phyloP scores from a whole-genome alignment of 2,113 vertebrate species.

The Oryzias curvinotus region DNA sequence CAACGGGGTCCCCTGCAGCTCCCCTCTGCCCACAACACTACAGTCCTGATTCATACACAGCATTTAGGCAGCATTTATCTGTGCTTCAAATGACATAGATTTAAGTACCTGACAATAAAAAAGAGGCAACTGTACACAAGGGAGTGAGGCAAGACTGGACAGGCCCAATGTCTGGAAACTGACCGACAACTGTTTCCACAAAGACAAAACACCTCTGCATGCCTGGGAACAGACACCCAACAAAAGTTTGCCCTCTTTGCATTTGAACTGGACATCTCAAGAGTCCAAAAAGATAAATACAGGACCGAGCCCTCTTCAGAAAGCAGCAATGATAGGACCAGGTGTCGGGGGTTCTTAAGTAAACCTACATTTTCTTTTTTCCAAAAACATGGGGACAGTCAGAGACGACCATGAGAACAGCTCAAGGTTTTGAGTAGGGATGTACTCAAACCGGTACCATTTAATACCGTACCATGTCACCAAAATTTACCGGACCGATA shows the following conservation, averaged over 20 bases:
- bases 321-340: background rate
- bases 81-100: slow-evolving; percentile 6
- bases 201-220: slow-evolving; percentile 40
- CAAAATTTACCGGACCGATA: no score
- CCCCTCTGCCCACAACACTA: slow-evolving; percentile 5
- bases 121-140: slow-evolving; percentile 29
- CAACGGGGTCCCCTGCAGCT: no score
- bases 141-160: slow-evolving; percentile 47
- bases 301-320: slow-evolving; percentile 40
- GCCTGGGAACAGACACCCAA: slow-evolving; percentile 32
- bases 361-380: no score
- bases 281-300: slow-evolving; percentile 39
- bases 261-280: slow-evolving; percentile 34
- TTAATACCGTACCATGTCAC: no score
- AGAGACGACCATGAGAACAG: no score
- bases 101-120: slow-evolving; percentile 14
- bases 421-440: no score
- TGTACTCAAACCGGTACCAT: no score
- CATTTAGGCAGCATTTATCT: slow-evolving; percentile 14
- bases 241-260: slow-evolving; percentile 20
- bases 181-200: slow-evolving; percentile 59
- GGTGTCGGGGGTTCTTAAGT: no score
- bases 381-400: no score
- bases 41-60: slow-evolving; percentile 4
- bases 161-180: slow-evolving; percentile 61